Percentiles rank a stretch among this genome's conserved stretches.
phyloP scores from a whole-genome alignment of 1,140 invertebrate species.

The Holotrichia oblita region DNA sequence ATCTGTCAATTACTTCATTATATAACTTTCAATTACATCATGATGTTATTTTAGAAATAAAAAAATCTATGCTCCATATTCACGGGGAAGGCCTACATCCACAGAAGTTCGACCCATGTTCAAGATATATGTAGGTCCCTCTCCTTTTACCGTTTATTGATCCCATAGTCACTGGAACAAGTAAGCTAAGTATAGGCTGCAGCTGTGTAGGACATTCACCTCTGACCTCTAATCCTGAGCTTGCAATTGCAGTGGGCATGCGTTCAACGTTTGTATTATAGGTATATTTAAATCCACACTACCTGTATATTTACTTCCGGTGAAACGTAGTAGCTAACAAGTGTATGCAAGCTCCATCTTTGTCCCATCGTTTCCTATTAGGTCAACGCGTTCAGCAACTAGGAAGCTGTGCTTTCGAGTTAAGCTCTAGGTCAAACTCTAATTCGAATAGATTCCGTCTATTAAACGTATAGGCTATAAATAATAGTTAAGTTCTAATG shows the following conservation, averaged over 20 bases:
- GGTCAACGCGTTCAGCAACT: background rate
- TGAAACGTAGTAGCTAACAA: constrained; percentile 7
- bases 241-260: constrained; percentile 23
- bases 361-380: background rate
- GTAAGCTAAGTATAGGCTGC: constrained; percentile 33
- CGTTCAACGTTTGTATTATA: background rate
- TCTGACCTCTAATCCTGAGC: constrained; percentile 25
- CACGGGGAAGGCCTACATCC: background rate
- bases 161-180: background rate
- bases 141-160: constrained; percentile 19
- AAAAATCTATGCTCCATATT: background rate
- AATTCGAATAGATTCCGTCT: too few relatives aligned
- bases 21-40: too few relatives aligned
- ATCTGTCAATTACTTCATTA: too few relatives aligned
- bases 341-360: background rate
- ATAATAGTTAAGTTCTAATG: background rate
- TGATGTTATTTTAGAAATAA: too few relatives aligned
- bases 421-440: background rate
- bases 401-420: background rate
- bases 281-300: constrained; percentile 13
- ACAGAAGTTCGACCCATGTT: background rate
- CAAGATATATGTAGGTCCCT: background rate
- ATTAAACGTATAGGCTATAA: too few relatives aligned
- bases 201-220: constrained; percentile 31
- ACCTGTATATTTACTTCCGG: constrained; percentile 15